Base-by-base conservation (phyloP, 2,797 vertebrate species). In the Lithobates pipiens region DNA sequence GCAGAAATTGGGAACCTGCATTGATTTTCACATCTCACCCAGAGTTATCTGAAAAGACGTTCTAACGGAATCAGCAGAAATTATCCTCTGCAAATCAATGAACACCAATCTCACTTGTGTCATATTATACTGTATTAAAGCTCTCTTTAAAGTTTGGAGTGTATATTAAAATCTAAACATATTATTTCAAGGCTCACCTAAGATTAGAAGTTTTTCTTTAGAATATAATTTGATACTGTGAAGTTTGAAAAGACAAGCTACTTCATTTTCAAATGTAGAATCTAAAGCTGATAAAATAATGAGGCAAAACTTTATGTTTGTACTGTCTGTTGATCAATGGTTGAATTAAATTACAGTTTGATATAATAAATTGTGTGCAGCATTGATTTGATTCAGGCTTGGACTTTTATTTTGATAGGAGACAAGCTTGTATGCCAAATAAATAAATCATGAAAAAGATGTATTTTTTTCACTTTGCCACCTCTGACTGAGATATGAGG, bases 51-150 rank as follows among this genome's bases (percentile, higher is more conserved):
- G 42, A 83, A 83, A 74, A 82, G 80, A 79, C 76, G 42, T 79
- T 86, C 83, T 86, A 42, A 86, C n/a, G n/a, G 70, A 79, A 83
- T 86, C 74, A 86, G 85, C 80, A 86, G 61, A 75, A 74, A 79
- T 83, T 68, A 83, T 74, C 54, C 69, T 68, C 70, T 32, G 61
- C 54, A 78, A 86, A 86, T 86, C 85, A 86, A 86, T 86, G 54
- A 77, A 80, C 75, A 77, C 65, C 67, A 65, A 77, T 32, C 67
- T 86, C 50, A 50, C 36, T 82, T 77, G 76, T 82, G 78, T 81
- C 65, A 82, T 76, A 77, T 82, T 77, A 72, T 32, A 25, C n/a
- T n/a, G 11, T 32, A 34, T 42, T 70, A 54, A 42, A 18, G 44
- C 68, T 82, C 57, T 76, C 54, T 83, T 76, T 25, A 71, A 80